Percentiles rank a stretch among this genome's conserved stretches.
These are phyloP conservation scores for Rhyzopertha dominica DNA, from an alignment of 1,140 invertebrate species.

Conservation along the genomic window DNA sequence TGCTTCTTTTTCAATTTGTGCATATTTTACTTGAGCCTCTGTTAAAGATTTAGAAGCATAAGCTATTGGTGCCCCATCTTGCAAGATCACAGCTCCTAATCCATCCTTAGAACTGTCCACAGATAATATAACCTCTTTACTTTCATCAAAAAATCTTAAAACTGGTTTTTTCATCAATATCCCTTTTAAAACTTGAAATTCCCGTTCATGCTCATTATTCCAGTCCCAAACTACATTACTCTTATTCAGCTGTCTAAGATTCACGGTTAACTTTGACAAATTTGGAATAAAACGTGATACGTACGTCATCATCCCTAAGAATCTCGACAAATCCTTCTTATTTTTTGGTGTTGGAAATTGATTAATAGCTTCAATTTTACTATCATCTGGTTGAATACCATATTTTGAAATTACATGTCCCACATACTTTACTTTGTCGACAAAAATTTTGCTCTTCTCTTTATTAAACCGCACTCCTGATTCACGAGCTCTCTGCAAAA, in stretches of 20 bases:
- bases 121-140: constrained; percentile 22
- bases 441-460: too few species aligned
- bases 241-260: constrained; percentile 24
- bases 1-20: constrained; percentile 48
- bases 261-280: constrained; percentile 19
- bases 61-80: constrained; percentile 32
- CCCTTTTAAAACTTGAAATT: constrained; percentile 22
- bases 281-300: constrained; percentile 27
- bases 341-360: too few species aligned
- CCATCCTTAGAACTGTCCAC: constrained; percentile 32
- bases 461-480: too few species aligned
- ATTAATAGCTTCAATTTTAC: too few species aligned
- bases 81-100: constrained; percentile 34
- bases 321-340: too few species aligned
- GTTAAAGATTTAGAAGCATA: constrained; percentile 38
- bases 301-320: too few species aligned
- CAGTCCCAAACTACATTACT: constrained; percentile 29
- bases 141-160: constrained; percentile 28
- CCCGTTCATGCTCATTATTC: constrained; percentile 16
- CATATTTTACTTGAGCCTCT: constrained; percentile 41
- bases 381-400: too few species aligned
- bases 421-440: too few species aligned
- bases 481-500: too few species aligned
- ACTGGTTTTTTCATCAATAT: constrained; percentile 28
- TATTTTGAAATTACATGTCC: too few species aligned